phyloP scores from a whole-genome alignment of 1,140 invertebrate genomes.

The Cydia strobilella region DNA sequence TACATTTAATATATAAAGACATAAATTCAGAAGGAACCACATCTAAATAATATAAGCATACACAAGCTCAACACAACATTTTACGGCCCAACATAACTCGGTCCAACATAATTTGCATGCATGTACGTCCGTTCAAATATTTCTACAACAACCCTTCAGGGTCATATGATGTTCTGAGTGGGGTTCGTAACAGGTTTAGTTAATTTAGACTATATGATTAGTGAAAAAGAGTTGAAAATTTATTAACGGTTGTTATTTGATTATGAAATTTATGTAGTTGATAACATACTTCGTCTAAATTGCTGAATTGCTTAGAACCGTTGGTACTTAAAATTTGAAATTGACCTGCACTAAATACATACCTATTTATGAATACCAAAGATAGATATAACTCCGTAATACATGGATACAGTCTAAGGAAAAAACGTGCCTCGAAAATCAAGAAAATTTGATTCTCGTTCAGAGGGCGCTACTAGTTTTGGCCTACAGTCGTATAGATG shows the following conservation, averaged over 20 bases:
- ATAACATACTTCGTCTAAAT: too few species aligned
- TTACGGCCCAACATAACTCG: neutral
- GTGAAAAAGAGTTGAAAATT: neutral
- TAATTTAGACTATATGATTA: neutral
- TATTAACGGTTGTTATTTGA: neutral
- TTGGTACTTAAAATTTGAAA: too few species aligned
- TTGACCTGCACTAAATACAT: too few species aligned
- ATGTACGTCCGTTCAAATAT: constrained; percentile 21
- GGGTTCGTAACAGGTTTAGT: neutral
- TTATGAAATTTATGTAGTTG: neutral
- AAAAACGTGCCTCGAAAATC: too few species aligned
- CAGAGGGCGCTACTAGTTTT: too few species aligned
- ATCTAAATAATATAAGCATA: too few species aligned
- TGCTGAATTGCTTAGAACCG: too few species aligned
- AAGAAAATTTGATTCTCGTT: too few species aligned
- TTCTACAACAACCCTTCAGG: constrained; percentile 10
- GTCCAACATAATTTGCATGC: constrained; percentile 1
- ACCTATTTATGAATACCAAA: too few species aligned
- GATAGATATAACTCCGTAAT: too few species aligned
- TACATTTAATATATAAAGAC: neutral
- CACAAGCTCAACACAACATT: constrained; percentile 8
- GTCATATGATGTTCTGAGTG: neutral
- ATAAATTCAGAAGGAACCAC: constrained; percentile 1
- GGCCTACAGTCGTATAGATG: too few species aligned
- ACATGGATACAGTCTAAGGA: too few species aligned